Percentiles rank a stretch among this genome's conserved stretches.
Conservation (phyloP, 2,113 vertebrate species). For the human region GRCh38 chr1:7585001-7585500, state of each 20-base stretch:
- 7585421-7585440: neutral
- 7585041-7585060: constrained; percentile 62
- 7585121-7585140: constrained; percentile 35
- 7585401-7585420: constrained; percentile 43
- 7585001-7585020: constrained; percentile 24
- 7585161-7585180: constrained; percentile 60
- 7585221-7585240: constrained; percentile 54
- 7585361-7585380: accelerated
- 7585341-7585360: neutral
- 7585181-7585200: constrained; percentile 66
- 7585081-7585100: constrained; percentile 51
- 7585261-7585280: neutral
- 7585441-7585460: neutral
- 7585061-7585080: constrained; percentile 62
- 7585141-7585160: constrained; percentile 66
- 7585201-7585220: constrained; percentile 41
- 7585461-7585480: accelerated
- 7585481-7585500: neutral
- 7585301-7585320: neutral
- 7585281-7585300: neutral
- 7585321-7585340: neutral
- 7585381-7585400: neutral
- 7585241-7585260: neutral
- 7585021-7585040: constrained; percentile 25
- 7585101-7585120: constrained; percentile 56